Conservation (phyloP, 2,888 invertebrate genomes). For the Plutella xylostella region DNA sequence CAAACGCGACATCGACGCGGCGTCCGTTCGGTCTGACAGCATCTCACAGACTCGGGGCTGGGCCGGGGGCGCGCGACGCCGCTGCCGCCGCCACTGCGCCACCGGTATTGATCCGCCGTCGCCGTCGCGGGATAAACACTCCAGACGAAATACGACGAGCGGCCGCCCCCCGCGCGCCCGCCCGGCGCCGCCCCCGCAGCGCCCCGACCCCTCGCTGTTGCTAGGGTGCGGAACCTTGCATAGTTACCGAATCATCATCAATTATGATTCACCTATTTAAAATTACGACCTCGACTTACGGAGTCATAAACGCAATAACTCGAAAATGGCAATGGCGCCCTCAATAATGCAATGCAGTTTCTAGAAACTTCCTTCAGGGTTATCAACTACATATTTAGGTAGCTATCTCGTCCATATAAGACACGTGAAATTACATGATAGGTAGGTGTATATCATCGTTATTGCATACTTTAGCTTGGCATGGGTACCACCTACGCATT, state of each 20-base stretch:
- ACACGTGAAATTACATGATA: too few relatives aligned
- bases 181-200: slow-evolving; percentile 8
- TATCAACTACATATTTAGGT: too few relatives aligned
- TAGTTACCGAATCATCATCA: neutral
- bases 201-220: slow-evolving; percentile 26
- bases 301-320: too few relatives aligned
- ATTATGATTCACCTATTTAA: too few relatives aligned
- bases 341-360: too few relatives aligned
- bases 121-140: slow-evolving; percentile 67
- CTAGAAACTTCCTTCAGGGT: too few relatives aligned
- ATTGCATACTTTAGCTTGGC: too few relatives aligned
- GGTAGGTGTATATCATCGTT: too few relatives aligned
- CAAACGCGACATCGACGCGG: slow-evolving; percentile 64
- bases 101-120: slow-evolving; percentile 66
- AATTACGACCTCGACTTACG: too few relatives aligned
- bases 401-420: too few relatives aligned
- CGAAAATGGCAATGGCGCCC: too few relatives aligned
- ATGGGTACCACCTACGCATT: too few relatives aligned
- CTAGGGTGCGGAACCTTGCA: slow-evolving; percentile 16
- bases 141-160: slow-evolving; percentile 69
- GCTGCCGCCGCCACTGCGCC: slow-evolving; percentile 48
- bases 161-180: slow-evolving; percentile 22
- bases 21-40: slow-evolving; percentile 64
- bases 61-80: slow-evolving; percentile 52
- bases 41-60: slow-evolving; percentile 61